phyloP scores from a whole-genome alignment of 2,888 invertebrate genomes.

The Eulithis testata region DNA sequence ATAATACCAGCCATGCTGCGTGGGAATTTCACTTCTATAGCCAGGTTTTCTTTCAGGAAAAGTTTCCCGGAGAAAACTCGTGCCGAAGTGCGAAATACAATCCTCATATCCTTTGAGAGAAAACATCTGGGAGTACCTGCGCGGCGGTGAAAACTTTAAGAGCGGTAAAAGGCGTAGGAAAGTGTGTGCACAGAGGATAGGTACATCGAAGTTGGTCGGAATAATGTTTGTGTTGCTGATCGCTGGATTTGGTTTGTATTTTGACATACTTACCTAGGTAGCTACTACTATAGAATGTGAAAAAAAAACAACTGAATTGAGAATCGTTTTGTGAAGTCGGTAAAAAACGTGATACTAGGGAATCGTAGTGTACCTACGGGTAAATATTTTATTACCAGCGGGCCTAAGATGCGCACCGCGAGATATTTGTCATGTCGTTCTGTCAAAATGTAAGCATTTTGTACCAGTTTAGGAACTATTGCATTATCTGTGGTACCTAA shows the following conservation, averaged over 20 bases:
- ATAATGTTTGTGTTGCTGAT: conserved; percentile 51
- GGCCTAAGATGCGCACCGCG: no score
- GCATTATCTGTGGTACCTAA: no score
- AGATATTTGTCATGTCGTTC: no score
- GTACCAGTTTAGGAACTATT: no score
- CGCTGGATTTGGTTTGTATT: conserved; percentile 54
- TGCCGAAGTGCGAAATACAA: conserved; percentile 63
- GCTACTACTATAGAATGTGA: no score
- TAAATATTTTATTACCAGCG: no score
- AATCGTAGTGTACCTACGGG: no score
- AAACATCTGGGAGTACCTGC: conserved; percentile 72
- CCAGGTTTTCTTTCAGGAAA: conserved; percentile 19
- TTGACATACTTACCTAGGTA: conserved; percentile 1
- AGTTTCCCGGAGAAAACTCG: conserved; percentile 57
- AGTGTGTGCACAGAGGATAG: conserved; percentile 54
- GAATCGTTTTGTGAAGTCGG: no score
- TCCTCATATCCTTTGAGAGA: conserved; percentile 66
- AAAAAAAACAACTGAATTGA: no score
- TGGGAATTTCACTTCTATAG: conserved; percentile 16
- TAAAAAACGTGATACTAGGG: no score
- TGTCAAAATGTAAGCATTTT: no score
- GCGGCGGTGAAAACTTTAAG: conserved; percentile 56
- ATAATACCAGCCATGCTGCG: no score
- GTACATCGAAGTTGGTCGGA: conserved; percentile 51
- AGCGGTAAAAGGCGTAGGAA: conserved; percentile 52